phyloP scores from a whole-genome alignment of 2,113 vertebrate species.

The Amia ocellicauda region DNA sequence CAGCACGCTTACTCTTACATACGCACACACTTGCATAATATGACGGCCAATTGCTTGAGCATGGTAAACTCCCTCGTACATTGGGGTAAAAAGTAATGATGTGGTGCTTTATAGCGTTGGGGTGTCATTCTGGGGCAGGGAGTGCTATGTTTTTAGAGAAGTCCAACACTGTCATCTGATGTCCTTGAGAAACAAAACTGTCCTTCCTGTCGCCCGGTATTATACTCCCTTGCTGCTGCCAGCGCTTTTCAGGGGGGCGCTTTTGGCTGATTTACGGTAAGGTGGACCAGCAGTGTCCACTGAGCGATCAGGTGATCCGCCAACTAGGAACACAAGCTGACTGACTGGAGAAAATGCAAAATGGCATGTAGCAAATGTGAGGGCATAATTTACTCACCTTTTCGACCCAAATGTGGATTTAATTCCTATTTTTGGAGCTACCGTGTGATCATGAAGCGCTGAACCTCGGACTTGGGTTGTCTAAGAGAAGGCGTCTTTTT shows the following conservation, averaged over 20 bases:
- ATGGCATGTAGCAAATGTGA: conserved; percentile 80
- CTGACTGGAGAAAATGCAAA: conserved; percentile 67
- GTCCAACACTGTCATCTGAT: too few relatives aligned
- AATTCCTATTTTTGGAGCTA: conserved; percentile 44
- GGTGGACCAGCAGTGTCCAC: conserved; percentile 67
- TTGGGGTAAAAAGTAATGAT: too few relatives aligned
- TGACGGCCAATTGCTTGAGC: too few relatives aligned
- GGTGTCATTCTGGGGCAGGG: too few relatives aligned
- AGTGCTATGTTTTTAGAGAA: too few relatives aligned
- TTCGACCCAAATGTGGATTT: conserved; percentile 49
- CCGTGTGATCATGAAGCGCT: conserved; percentile 55
- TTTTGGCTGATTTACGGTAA: conserved; percentile 69
- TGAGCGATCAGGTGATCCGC: conserved; percentile 76
- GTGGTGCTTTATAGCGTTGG: too few relatives aligned
- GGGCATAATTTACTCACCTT: conserved; percentile 60
- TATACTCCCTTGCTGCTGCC: too few relatives aligned
- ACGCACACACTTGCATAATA: too few relatives aligned
- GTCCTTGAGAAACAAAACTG: too few relatives aligned
- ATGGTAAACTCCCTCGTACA: too few relatives aligned
- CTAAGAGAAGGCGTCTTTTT: conserved; percentile 37
- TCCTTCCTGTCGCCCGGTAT: background rate
- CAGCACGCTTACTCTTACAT: too few relatives aligned
- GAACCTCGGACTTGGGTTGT: conserved; percentile 41
- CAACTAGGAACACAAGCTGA: conserved; percentile 51
- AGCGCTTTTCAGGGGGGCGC: conserved; percentile 42